Conservation (phyloP, 2,797 vertebrate genomes). For the Xenops minutus region DNA sequence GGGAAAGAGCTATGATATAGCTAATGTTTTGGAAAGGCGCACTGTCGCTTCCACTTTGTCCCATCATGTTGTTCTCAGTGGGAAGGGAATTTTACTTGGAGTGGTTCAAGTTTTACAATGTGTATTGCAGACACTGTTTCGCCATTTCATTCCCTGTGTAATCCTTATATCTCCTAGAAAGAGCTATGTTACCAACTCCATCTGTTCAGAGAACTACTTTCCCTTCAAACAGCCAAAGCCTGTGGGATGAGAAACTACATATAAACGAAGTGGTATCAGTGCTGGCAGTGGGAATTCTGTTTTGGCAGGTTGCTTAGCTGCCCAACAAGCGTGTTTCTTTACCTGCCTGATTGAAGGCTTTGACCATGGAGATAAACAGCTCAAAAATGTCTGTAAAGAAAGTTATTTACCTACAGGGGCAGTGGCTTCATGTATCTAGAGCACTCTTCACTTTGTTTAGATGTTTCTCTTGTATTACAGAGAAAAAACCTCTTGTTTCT, state of each 20-base stretch:
- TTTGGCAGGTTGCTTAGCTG: conserved; percentile 35
- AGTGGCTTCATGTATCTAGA: background rate
- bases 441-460: background rate
- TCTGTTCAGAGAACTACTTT: conserved; percentile 52
- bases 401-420: background rate
- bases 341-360: background rate
- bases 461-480: background rate
- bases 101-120: background rate
- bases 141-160: conserved; percentile 14
- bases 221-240: conserved; percentile 1
- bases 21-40: background rate
- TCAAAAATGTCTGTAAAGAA: background rate
- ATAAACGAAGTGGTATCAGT: background rate
- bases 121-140: conserved; percentile 24
- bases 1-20: background rate
- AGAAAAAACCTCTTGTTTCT: background rate
- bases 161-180: conserved; percentile 55
- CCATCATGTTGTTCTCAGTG: background rate
- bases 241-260: conserved; percentile 36
- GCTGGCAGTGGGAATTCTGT: conserved; percentile 50
- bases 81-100: conserved; percentile 12
- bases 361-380: background rate
- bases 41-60: background rate
- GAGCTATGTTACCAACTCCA: conserved; percentile 53
- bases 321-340: background rate